Base-by-base conservation (phyloP, 2,888 invertebrate genomes). In the Tetragonisca angustula region DNA sequence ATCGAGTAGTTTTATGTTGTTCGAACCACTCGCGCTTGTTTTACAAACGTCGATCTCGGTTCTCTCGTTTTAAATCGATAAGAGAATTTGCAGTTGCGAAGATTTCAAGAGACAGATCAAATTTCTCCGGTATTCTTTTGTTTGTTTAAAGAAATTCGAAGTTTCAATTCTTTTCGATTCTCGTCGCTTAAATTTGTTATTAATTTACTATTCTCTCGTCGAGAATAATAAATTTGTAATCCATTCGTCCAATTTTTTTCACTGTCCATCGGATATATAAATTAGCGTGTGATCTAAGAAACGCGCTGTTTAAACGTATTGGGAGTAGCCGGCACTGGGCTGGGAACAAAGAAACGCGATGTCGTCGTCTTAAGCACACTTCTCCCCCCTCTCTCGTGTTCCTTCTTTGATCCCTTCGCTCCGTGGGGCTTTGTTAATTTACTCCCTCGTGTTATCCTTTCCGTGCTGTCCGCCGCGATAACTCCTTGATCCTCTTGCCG, bases 401-500 rank as follows among this genome's bases (percentile, higher is more conserved):
- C 59, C 32, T 73, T 24, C 76, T 77, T 84, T 68, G 61, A 78
- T 76, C 78, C 49, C 50, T 75, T 24, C 43, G 43, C 75, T 17
- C 62, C 71, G 64, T 62, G 36, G 17, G 21, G 70, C 78, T 77
- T 68, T 64, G 72, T 82, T 81, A 72, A 70, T 82, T 82, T 49
- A 67, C 61, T 59, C 68, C 65, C 65, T 43, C 74, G 36, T 77
- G 65, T 74, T 80, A 79, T 86, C 80, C 59, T 82, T 77, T 68
- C 77, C 32, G 72, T 54, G 73, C 77, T 50, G 50, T 43, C 21
- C 50, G 54, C 50, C 52, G 71, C 72, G 79, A 79, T 84, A 85
- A 87, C 80, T 80, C 73, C 68, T 79, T 81, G 79, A 89, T 88
- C 76, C 67, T 72, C 59, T 64, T 27, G n/a, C n/a, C 21, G 65